phyloP scores from a whole-genome alignment of 2,888 invertebrate species.

The Abrostola tripartita region DNA sequence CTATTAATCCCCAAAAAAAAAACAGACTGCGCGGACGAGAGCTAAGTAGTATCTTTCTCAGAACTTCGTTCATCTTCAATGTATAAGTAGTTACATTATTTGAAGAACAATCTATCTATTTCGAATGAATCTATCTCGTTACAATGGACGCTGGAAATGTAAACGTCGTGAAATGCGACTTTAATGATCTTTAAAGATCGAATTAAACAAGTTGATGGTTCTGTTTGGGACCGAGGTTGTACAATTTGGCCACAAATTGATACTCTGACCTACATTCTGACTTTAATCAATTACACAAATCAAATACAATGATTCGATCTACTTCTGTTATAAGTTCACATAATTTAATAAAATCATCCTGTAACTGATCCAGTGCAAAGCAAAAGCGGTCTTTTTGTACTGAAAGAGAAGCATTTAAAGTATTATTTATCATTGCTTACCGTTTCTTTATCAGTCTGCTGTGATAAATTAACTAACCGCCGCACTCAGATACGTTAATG shows the following conservation, averaged over 20 bases:
- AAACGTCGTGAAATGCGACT: conserved; percentile 41
- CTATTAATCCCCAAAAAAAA: too few species aligned
- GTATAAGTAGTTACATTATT: background rate
- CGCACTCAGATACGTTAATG: too few species aligned
- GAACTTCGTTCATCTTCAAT: too few species aligned
- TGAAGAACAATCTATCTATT: conserved; percentile 12
- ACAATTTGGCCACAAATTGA: conserved; percentile 41
- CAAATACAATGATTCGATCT: conserved; percentile 19
- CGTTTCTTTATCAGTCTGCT: too few species aligned
- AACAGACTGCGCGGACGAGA: too few species aligned
- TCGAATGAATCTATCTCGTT: conserved; percentile 43
- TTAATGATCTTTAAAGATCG: conserved; percentile 51
- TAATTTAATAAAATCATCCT: background rate
- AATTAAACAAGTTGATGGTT: conserved; percentile 47
- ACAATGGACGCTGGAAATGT: conserved; percentile 36
- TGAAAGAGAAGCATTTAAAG: too few species aligned
- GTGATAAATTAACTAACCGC: too few species aligned
- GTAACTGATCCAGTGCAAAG: background rate
- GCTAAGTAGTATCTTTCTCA: too few species aligned
- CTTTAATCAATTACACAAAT: conserved; percentile 36
- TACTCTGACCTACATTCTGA: conserved; percentile 46
- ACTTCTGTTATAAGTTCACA: background rate
- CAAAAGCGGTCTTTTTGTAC: too few species aligned
- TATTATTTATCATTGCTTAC: too few species aligned
- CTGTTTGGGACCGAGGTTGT: conserved; percentile 40